Evolutionary conservation across 1,140 invertebrate species (phyloP).

Genomic region (Euwallacea fornicatus): DNA sequence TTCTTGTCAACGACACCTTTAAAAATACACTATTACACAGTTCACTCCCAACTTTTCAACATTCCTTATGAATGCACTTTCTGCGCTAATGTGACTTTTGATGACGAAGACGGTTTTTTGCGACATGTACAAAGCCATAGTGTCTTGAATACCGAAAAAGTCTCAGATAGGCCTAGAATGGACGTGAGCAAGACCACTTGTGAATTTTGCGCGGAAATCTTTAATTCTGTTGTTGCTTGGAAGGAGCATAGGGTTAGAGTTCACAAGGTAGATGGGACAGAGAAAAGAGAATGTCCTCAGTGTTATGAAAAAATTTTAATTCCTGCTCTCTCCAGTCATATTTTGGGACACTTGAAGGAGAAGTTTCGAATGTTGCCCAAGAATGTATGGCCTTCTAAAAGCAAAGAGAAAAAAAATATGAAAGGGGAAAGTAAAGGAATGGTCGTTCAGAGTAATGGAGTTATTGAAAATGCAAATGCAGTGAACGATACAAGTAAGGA

Average conservation of each 20-base stretch:
- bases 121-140: conserved; percentile 21
- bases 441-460: too few species aligned
- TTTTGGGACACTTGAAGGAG: conserved; percentile 6
- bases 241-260: conserved; percentile 7
- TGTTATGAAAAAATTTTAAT: conserved; percentile 8
- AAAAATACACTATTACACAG: conserved; percentile 8
- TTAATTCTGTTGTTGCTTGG: background rate
- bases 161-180: background rate
- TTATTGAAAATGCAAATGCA: too few species aligned
- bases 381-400: background rate
- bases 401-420: too few species aligned
- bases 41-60: conserved; percentile 3
- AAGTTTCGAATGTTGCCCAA: conserved; percentile 49
- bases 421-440: too few species aligned
- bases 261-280: background rate
- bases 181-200: conserved; percentile 14
- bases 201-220: conserved; percentile 25
- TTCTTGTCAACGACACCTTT: conserved; percentile 10
- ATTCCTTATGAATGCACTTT: conserved; percentile 20
- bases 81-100: conserved; percentile 6
- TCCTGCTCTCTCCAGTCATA: background rate
- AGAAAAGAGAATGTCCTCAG: background rate
- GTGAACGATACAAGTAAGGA: too few species aligned
- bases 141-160: background rate
- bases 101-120: conserved; percentile 14